phyloP scores from a whole-genome alignment of 1,140 invertebrate species.

The Drosophila athabasca region DNA sequence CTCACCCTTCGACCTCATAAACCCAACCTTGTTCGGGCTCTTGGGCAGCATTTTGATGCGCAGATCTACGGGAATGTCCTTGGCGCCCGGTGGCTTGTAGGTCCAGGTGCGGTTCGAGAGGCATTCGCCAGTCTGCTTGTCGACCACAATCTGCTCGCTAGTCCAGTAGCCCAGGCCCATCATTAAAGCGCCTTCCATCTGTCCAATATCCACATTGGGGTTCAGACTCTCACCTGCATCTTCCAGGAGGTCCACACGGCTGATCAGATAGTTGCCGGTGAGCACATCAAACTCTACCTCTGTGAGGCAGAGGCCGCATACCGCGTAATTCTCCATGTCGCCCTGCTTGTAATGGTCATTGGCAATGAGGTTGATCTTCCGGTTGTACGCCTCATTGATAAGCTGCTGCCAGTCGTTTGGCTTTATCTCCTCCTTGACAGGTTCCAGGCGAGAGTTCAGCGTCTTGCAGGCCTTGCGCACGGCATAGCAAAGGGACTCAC shows the following conservation, averaged over 20 bases:
- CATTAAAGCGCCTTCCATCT: conserved; percentile 91
- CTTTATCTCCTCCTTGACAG: conserved; percentile 86
- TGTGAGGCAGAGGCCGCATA: conserved; percentile 86
- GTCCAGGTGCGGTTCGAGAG: conserved; percentile 91
- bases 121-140: conserved; percentile 88
- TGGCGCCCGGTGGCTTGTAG: conserved; percentile 91
- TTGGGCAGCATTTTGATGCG: conserved; percentile 90
- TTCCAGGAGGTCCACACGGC: conserved; percentile 89
- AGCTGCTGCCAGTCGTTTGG: conserved; percentile 87
- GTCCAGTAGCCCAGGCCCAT: conserved; percentile 94
- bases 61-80: conserved; percentile 93
- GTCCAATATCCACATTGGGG: conserved; percentile 92
- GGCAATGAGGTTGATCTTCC: conserved; percentile 87
- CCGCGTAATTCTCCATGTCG: conserved; percentile 84
- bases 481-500: conserved; percentile 88
- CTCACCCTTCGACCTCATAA: conserved; percentile 92
- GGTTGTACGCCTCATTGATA: conserved; percentile 85
- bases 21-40: conserved; percentile 88
- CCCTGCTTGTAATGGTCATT: conserved; percentile 85
- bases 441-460: conserved; percentile 87
- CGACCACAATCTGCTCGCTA: conserved; percentile 88
- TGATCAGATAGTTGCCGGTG: conserved; percentile 87
- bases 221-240: conserved; percentile 90
- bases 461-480: conserved; percentile 88
- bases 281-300: conserved; percentile 91